These are phyloP conservation scores for Columba guinea DNA, from an alignment of 2,797 vertebrate species.

Conservation along the genomic window DNA sequence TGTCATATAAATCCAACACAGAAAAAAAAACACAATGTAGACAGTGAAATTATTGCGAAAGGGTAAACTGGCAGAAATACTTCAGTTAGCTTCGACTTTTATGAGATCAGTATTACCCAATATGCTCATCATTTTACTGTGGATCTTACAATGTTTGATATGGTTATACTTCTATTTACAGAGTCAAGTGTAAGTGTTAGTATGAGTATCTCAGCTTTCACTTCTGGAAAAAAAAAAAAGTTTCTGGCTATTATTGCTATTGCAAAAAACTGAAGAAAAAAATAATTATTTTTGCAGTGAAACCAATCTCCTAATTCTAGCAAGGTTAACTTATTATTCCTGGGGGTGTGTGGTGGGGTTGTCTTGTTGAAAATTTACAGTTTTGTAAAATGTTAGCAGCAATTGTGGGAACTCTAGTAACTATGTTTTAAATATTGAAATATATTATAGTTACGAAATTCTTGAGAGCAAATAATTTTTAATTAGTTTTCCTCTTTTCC, in stretches of 20 bases:
- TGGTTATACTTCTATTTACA: not conserved
- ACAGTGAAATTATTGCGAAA: not conserved
- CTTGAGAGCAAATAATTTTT: not conserved
- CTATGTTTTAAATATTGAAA: not conserved
- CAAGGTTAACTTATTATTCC: not conserved
- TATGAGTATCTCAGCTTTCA: not conserved
- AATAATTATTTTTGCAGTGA: not conserved
- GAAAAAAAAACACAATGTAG: not conserved
- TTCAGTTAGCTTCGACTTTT: not conserved
- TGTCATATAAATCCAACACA: not conserved
- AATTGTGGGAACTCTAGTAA: not conserved
- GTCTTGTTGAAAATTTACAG: not conserved
- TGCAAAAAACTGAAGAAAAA: not conserved
- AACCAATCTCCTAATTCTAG: not conserved
- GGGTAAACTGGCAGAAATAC: not conserved
- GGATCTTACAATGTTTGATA: not conserved
- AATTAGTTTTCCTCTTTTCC: not conserved
- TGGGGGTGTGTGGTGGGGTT: accelerated
- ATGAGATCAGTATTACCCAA: not conserved
- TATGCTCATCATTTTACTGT: not conserved
- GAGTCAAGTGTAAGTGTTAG: not conserved
- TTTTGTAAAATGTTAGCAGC: not conserved
- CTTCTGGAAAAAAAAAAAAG: not conserved
- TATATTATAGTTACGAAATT: not conserved
- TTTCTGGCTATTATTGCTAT: not conserved